Evolutionary conservation across 2,797 vertebrate species (phyloP).

Genomic region (Ctenopoma kingsleyae): DNA sequence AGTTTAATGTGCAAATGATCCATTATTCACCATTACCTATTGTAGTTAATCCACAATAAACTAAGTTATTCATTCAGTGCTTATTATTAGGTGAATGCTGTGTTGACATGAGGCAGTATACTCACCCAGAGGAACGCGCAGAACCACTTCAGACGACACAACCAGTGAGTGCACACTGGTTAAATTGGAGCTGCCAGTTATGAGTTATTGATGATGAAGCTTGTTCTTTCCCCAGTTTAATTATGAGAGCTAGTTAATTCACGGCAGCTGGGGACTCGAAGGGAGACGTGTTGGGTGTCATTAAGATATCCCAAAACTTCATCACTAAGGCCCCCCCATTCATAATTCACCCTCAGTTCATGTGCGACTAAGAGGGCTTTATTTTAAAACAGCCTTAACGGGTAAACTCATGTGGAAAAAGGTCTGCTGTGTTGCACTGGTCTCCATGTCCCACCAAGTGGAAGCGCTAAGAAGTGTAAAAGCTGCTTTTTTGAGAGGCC

Average conservation of each 20-base stretch:
- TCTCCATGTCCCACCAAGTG: conserved; percentile 82
- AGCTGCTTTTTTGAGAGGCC: conserved; percentile 87
- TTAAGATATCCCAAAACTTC: conserved; percentile 84
- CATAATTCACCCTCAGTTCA: conserved; percentile 83
- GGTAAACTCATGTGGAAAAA: conserved; percentile 87
- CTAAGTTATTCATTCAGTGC: conserved; percentile 37
- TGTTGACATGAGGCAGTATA: conserved; percentile 32
- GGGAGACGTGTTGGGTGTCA: conserved; percentile 78
- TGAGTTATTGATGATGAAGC: conserved; percentile 81
- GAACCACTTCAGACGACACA: conserved; percentile 67
- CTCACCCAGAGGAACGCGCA: conserved; percentile 46
- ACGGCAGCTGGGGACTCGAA: conserved; percentile 64
- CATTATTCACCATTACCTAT: conserved; percentile 45
- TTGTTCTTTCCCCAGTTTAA: conserved; percentile 81
- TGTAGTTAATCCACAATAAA: conserved; percentile 46
- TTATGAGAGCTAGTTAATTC: conserved; percentile 82
- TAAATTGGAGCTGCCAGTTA: conserved; percentile 67
- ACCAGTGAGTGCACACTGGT: conserved; percentile 44
- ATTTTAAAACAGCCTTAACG: conserved; percentile 81
- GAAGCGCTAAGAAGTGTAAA: conserved; percentile 94
- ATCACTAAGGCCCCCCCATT: conserved; percentile 73
- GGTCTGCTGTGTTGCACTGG: conserved; percentile 75
- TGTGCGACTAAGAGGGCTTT: conserved; percentile 83
- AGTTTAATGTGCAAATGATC: conserved; percentile 52
- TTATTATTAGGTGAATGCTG: conserved; percentile 53